Base-by-base conservation (phyloP, 2,113 vertebrate species). In the Sinocyclocheilus anshuiensis region DNA sequence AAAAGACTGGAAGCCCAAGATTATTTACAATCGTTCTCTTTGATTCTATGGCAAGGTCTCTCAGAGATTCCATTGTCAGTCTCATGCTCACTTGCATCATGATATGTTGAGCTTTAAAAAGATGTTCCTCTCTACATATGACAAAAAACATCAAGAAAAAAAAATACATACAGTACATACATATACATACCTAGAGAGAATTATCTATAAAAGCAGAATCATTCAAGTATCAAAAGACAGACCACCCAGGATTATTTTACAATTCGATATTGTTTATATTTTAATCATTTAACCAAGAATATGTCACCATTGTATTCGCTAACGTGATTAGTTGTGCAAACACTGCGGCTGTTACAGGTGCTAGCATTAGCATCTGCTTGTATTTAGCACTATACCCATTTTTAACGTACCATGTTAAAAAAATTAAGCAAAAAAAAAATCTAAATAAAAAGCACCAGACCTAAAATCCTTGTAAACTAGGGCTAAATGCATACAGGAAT, bases 201-300 rank as follows among this genome's bases (percentile, higher is more conserved):
- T 94, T 96, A 97, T 96, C 96, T 95, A 96, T 95, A 97, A 95
- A 96, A 95, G 93, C 91, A 94, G 94, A 96, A 93, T 96, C 94
- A 96, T 97, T 98, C 97, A 98, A 98, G 97, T 99, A 99, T 98
- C 96, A 98, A 98, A 98, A 98, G 96, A 97, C 95, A 96, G 95
- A 97, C 94, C 85, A 91, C 92, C 94, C 95, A 71, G 86, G 95
- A 97, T 97, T 97, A 96, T 95, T 97, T 95, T 97, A 96, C 95
- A 95, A 72, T 88, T 86, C 92, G 92, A 89, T 91, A 92, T 90
- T 84, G 90, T 92, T 94, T 84, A 84, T 84, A 86, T 80, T 69
- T 77, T 84, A 77, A 87, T 77, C 77, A 81, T 82, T 85, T 81
- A 90, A 65, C 84, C 65, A 80, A 93, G 93, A 93, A 94, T 93